Conservation (phyloP, 2,797 vertebrate species). For the Enteromius thamalakanensis region DNA sequence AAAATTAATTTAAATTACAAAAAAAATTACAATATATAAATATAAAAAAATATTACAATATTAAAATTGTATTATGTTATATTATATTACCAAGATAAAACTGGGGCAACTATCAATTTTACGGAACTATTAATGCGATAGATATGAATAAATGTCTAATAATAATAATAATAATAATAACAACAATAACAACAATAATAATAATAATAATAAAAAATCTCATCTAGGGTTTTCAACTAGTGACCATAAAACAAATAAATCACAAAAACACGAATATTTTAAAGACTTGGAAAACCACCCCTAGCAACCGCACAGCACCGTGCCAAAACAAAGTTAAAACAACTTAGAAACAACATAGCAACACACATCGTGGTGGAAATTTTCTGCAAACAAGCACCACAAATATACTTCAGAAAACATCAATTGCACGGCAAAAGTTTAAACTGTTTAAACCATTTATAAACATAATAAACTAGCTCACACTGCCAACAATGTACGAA, state of each 20-base stretch:
- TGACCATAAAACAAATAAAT: neutral
- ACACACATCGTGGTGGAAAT: neutral
- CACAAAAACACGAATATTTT: neutral
- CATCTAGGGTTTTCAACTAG: neutral
- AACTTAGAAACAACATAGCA: neutral
- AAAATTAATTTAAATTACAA: too few relatives aligned
- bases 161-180: too few relatives aligned
- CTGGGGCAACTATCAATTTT: neutral
- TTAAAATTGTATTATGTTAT: neutral
- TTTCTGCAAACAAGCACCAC: neutral
- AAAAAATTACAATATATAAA: neutral
- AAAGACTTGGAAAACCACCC: neutral
- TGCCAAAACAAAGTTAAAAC: neutral
- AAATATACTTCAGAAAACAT: neutral
- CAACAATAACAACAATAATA: too few relatives aligned
- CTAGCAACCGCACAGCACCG: neutral
- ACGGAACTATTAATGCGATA: neutral
- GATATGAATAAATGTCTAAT: neutral
- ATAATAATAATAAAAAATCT: too few relatives aligned
- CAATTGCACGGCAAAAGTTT: neutral
- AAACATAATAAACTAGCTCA: neutral
- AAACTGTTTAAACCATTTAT: neutral
- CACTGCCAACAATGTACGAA: conserved; percentile 16
- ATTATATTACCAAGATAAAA: neutral
- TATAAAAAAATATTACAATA: neutral